Percentiles rank a stretch among this genome's conserved stretches.
phyloP scores from a whole-genome alignment of 53 echinoderm and acorn worm genomes.

The Henricia sp. region DNA sequence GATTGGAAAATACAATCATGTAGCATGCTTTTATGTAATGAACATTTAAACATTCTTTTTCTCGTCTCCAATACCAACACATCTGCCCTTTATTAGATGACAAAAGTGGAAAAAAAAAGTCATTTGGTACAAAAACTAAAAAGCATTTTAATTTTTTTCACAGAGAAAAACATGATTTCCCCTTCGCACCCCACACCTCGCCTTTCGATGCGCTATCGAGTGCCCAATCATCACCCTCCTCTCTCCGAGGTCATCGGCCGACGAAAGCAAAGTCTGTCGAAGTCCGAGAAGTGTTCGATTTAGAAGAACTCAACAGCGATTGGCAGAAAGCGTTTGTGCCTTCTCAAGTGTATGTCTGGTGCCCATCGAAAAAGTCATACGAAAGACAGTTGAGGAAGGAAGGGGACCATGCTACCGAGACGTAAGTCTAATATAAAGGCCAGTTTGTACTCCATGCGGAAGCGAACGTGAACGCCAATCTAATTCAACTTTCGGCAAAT shows the following conservation, averaged over 20 bases:
- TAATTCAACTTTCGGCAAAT: no score
- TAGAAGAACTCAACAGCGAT: conserved; percentile 51
- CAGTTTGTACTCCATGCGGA: no score
- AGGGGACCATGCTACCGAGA: conserved; percentile 15
- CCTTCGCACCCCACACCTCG: conserved; percentile 62
- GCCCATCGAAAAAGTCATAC: conserved; percentile 66
- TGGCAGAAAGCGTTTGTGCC: conserved; percentile 63
- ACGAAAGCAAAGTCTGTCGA: conserved; percentile 57
- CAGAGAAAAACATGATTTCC: conserved; percentile 30
- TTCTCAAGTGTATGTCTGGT: conserved; percentile 75
- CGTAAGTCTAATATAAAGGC: no score
- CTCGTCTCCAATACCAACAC: no score
- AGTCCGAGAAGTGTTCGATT: conserved; percentile 63
- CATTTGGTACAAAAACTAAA: no score
- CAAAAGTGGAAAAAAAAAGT: no score
- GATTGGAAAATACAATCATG: no score
- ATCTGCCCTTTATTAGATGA: no score
- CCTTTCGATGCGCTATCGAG: conserved; percentile 33
- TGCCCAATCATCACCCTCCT: conserved; percentile 20
- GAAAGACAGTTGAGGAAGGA: conserved; percentile 28
- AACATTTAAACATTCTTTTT: no score
- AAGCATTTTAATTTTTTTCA: neutral
- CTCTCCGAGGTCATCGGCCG: conserved; percentile 35
- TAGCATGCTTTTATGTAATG: no score
- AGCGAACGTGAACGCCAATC: no score